Evolutionary conservation across 2,888 invertebrate species (phyloP), one percentile per base, ranked within the genome.

Genomic region (Coenonympha glycerion): DNA sequence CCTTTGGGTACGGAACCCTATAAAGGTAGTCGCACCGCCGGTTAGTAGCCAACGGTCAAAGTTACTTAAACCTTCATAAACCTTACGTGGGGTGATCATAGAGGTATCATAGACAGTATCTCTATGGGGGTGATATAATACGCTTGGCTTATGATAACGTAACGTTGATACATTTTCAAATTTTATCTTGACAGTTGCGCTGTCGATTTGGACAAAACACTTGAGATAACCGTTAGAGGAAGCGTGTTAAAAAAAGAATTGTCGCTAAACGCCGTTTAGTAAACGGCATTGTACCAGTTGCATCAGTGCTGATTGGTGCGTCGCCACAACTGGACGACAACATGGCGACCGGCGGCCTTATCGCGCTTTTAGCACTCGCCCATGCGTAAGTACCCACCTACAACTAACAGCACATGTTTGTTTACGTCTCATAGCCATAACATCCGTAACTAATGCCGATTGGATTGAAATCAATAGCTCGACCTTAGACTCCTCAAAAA

Each of bases 351-450:
- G 68, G 61, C 62, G 64, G 69, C 34, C 55, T 74, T 65, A 68
- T 85, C 68, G 53, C 51, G 55, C 61, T 79, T 47, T 66, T 83
- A 58, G 78, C 79, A 53, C 61, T 83, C 47, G 71, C 73, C 68
- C 77, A 79, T 51, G 67, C 68, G 85, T 86, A 61, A 86, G 85
- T 81, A 69, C 58, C 26, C 57, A n/a, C n/a, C n/a, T n/a, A n/a
- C n/a, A n/a, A n/a, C n/a, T n/a, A n/a, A n/a, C n/a, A n/a, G n/a
- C n/a, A 9, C 58, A 31, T 58, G n/a, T 60, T 63, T 64, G 49
- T 42, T 48, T 36, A 8, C 15, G 26, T n/a, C 22, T 36, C 33
- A 15, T 26, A 15, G 6, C 11, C 28, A 41, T 11, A 41, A 41
- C 41, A 41, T 41, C 41, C 16, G 26, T 13, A 11, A 15, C 40